Evolutionary conservation across 2,113 vertebrate species (phyloP).

Genomic region (Macroglossus sobrinus): DNA sequence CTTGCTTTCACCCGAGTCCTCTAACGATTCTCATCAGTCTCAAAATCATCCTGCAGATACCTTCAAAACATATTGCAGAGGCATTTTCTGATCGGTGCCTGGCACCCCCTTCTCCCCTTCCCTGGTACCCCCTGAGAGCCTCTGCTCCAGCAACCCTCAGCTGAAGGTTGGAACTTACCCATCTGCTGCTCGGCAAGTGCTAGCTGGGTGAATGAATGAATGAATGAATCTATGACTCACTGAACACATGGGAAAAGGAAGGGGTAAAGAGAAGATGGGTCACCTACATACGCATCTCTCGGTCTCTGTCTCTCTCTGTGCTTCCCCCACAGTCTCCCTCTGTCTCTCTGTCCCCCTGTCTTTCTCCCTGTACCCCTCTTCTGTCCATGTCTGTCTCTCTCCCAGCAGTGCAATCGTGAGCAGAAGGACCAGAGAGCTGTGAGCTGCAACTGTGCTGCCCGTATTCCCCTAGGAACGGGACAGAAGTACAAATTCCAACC

Average conservation of each 20-base stretch:
- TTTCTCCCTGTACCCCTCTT: too few relatives aligned
- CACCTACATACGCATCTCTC: too few relatives aligned
- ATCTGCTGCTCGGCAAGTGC: not conserved
- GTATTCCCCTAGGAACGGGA: too few relatives aligned
- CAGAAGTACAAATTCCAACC: not conserved
- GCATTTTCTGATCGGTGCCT: not conserved
- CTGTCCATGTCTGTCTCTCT: not conserved
- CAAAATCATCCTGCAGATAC: not conserved
- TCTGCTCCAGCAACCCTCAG: too few relatives aligned
- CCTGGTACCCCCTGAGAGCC: too few relatives aligned
- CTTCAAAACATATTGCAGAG: too few relatives aligned
- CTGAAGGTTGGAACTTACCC: not conserved
- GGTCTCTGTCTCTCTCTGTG: not conserved
- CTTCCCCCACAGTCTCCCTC: not conserved
- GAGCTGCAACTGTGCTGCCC: not conserved
- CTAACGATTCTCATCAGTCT: not conserved
- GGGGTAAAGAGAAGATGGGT: not conserved
- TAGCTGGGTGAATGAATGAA: not conserved
- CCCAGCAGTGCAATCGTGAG: not conserved
- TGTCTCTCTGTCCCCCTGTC: not conserved
- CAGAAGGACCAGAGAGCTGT: not conserved
- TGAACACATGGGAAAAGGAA: not conserved
- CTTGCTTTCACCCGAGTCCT: accelerated
- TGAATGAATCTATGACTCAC: not conserved
- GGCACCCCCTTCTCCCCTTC: not conserved